These are phyloP conservation scores for Polyommatus iphigenia DNA, from an alignment of 2,888 invertebrate species.

Conservation along the genomic window DNA sequence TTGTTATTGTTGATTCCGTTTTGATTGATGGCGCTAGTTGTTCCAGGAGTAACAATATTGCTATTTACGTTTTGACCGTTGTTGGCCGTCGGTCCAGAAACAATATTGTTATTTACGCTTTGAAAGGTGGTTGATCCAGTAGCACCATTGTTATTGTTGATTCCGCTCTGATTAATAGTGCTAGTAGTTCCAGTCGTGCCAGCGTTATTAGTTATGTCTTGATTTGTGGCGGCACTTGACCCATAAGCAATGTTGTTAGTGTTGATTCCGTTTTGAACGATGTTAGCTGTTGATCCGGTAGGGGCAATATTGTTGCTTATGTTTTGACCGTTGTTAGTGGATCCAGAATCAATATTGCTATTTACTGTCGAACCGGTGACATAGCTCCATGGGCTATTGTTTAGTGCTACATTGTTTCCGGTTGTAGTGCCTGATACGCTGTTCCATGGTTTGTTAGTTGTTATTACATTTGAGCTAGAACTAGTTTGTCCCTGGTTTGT, in stretches of 20 bases:
- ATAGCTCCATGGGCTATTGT: neutral
- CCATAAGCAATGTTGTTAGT: neutral
- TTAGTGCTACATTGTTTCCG: neutral
- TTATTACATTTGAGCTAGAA: neutral
- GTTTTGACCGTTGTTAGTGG: neutral
- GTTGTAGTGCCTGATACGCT: neutral
- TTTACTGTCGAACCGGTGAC: neutral
- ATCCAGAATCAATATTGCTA: neutral
- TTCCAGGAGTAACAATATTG: neutral
- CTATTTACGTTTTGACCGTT: neutral
- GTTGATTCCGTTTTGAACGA: neutral
- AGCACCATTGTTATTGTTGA: no score
- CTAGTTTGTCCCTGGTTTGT: neutral
- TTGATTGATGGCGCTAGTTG: accelerated
- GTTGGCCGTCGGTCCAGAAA: neutral
- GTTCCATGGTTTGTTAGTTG: neutral
- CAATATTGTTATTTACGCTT: neutral
- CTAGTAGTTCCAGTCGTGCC: no score
- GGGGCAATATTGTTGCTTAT: neutral
- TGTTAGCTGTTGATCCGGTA: neutral
- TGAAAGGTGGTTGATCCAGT: neutral
- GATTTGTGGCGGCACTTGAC: neutral
- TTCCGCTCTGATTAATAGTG: no score
- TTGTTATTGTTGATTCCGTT: neutral
- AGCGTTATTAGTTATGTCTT: neutral